Base-by-base conservation (phyloP, 2,797 vertebrate species). In the Florisuga fusca region DNA sequence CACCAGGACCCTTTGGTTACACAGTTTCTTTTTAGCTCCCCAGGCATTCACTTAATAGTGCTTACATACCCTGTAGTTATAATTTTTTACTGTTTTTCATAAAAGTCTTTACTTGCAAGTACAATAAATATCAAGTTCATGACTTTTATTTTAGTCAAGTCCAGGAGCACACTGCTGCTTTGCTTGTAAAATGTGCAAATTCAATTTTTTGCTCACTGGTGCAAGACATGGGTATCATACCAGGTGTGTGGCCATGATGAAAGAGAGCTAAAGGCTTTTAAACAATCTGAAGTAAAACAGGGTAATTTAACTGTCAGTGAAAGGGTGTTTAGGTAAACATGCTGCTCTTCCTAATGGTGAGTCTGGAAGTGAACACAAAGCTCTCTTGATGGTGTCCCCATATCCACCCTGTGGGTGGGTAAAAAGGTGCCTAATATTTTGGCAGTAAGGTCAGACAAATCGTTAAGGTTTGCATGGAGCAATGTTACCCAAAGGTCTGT, bases 381-480 rank as follows among this genome's bases (percentile, higher is more conserved):
- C 58, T 63, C 26, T 64, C 10, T 38, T 36, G 58, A 12, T 5
- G 19, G 12, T 38, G 15, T 50, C 31, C 36, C 19, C 34, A 19
- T 25, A 34, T 18, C 43, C 29, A 17, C 16, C 9, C 33, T 20
- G 16, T 50, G 23, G n/a, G 15, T 21, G 13, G 25, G 10, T 38
- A 13, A 55, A 58, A 41, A 21, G 29, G 34, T 63, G 26, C n/a
- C 7, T 36, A 66, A 45, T 53, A 5, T 22, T 79, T 66, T 14
- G 33, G 4, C 22, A 17, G 5, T 26, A 33, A 26, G 0, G 0
- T 33, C 48, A 41, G 23, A 20, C 1, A 3, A 57, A 27, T 25
- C 10, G 6, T 6, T n/a, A 25, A 41, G 14, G 38, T 73, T 84
- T 93, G 12, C 18, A 0, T 18, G 36, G 72, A 33, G 16, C 33